Evolutionary conservation across 2,113 vertebrate genomes (phyloP), one percentile per base, ranked within the genome.

Genomic region (Perognathus longimembris): DNA sequence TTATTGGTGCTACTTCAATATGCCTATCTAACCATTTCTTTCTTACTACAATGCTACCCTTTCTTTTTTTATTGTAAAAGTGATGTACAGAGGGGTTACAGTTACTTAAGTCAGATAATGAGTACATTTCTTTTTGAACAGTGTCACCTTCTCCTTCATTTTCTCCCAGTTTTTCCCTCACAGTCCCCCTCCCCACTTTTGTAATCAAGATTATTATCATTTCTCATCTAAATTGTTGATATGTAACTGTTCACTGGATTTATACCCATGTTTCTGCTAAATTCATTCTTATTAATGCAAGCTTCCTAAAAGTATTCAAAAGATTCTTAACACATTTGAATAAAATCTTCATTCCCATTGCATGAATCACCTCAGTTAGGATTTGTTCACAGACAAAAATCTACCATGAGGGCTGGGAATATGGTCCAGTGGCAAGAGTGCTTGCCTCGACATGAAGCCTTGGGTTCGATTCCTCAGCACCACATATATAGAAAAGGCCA

Each of bases 191-290:
- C 45, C 45, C 45, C 45, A 8, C 45, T 45, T 79, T 73, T 45
- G 40, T 32, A 22, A 26, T 38, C 15, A 42, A 73, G 5, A 6
- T 36, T 71, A 54, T 34, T 77, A 15, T 63, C 30, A 42, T 57
- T 83, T 85, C 42, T 91, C 71, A 63, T 18, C 28, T 59, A 92
- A 8, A 40, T n/a, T 76, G 17, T 57, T 89, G 76, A 42, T 84
- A 73, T 7, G 66, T 32, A 76, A 42, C 9, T 76, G 28, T 30
- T 80, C 7, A 30, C n/a, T 30, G 70, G 59, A 6, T 67, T 75
- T 50, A 61, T 22, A 42, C 30, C 2, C 2, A n/a, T 36, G 40
- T 82, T 61, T 77, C 26, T 59, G 4, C 18, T 78, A 59, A 45
- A 88, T 64, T 88, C 40, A 83, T 83, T 83, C 36, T 84, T 59